These are phyloP conservation scores for Tryphoninae sp. DNA, from an alignment of 2,888 invertebrate genomes.

Conservation along the genomic window DNA sequence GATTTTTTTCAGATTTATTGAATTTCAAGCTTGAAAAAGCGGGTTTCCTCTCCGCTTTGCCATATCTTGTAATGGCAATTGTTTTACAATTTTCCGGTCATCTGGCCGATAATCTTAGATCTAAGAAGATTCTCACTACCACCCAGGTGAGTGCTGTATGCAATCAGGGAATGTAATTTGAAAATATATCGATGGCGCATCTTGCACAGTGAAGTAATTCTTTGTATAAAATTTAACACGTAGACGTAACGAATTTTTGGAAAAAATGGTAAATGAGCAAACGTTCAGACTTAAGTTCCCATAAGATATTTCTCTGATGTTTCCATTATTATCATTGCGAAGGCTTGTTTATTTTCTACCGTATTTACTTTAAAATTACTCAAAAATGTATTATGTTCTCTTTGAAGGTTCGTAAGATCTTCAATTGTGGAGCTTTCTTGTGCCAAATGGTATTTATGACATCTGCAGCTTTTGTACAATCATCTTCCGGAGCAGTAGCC, in stretches of 20 bases:
- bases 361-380: neutral
- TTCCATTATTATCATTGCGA: no score
- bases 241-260: no score
- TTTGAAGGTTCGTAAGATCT: conserved; percentile 84
- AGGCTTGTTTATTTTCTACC: no score
- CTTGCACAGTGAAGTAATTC: no score
- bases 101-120: conserved; percentile 90
- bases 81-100: conserved; percentile 91
- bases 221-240: no score
- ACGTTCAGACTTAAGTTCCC: no score
- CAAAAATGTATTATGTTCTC: conserved; percentile 3
- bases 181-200: neutral
- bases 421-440: conserved; percentile 89
- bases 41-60: conserved; percentile 92
- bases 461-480: conserved; percentile 88
- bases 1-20: conserved; percentile 85
- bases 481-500: conserved; percentile 87
- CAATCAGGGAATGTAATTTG: conserved; percentile 19
- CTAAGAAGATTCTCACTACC: conserved; percentile 85
- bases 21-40: conserved; percentile 89
- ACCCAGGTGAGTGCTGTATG: conserved; percentile 84
- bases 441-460: conserved; percentile 94
- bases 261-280: no score
- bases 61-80: conserved; percentile 94
- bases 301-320: no score